Conservation (phyloP, 2,797 vertebrate genomes). For the Taeniopygia guttata region DNA sequence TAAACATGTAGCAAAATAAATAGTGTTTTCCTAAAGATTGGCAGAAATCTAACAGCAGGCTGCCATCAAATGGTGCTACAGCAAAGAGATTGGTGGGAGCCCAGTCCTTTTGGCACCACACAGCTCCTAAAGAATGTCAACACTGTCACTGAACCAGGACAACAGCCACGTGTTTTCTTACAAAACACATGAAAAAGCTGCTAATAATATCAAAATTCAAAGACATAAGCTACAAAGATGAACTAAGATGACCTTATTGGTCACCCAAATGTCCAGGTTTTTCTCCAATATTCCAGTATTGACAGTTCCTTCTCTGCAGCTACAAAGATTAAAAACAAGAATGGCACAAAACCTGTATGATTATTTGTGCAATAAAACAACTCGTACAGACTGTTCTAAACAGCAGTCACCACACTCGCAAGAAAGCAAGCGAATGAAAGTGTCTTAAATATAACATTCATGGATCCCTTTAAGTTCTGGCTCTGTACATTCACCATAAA, state of each 20-base stretch:
- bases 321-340: not conserved
- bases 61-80: not conserved
- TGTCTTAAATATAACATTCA: not conserved
- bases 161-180: not conserved
- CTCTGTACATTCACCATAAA: not conserved
- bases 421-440: not conserved
- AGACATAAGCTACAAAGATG: not conserved
- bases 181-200: not conserved
- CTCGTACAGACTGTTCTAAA: not conserved
- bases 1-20: not conserved
- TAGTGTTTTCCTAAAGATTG: not conserved
- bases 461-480: not conserved
- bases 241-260: not conserved
- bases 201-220: not conserved
- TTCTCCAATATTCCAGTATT: not conserved
- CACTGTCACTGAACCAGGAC: fast-evolving
- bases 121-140: not conserved
- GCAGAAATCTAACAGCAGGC: not conserved
- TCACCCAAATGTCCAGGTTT: not conserved
- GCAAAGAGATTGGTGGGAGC: not conserved
- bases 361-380: not conserved
- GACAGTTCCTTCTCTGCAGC: not conserved
- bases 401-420: not conserved
- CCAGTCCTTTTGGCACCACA: not conserved
- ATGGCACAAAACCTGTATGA: not conserved